Evolutionary conservation across 2,888 invertebrate species (phyloP).

Genomic region (Cryptus armator): DNA sequence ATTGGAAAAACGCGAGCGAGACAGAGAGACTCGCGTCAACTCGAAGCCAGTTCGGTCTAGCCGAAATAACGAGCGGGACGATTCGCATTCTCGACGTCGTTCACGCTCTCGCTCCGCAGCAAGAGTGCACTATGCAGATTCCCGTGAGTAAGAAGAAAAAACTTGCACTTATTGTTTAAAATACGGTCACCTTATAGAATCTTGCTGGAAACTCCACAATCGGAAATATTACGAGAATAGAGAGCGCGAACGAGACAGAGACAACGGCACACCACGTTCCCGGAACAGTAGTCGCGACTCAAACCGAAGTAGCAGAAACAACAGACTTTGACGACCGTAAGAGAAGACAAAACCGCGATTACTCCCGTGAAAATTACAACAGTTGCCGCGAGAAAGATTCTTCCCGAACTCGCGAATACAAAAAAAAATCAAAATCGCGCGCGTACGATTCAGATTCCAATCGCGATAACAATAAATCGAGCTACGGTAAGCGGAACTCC

Average conservation of each 20-base stretch:
- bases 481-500: no score
- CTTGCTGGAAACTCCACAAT: conserved; percentile 13
- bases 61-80: neutral
- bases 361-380: neutral
- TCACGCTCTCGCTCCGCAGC: neutral
- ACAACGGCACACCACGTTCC: neutral
- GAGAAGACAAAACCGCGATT: neutral
- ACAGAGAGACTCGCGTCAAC: neutral
- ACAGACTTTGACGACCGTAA: neutral
- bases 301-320: neutral
- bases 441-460: no score
- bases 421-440: neutral
- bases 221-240: neutral
- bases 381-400: neutral
- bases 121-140: neutral
- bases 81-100: neutral
- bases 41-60: neutral
- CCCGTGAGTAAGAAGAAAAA: neutral
- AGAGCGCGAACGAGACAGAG: neutral
- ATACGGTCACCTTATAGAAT: neutral
- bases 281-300: neutral
- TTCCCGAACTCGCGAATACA: neutral
- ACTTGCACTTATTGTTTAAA: neutral
- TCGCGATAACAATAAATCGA: no score
- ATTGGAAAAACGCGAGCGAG: no score